A percentile compares a stretch with the other conserved stretches of the same genome.
Evolutionary conservation across 1,140 invertebrate genomes (phyloP).

Genomic region (Drosophila lacertosa): DNA sequence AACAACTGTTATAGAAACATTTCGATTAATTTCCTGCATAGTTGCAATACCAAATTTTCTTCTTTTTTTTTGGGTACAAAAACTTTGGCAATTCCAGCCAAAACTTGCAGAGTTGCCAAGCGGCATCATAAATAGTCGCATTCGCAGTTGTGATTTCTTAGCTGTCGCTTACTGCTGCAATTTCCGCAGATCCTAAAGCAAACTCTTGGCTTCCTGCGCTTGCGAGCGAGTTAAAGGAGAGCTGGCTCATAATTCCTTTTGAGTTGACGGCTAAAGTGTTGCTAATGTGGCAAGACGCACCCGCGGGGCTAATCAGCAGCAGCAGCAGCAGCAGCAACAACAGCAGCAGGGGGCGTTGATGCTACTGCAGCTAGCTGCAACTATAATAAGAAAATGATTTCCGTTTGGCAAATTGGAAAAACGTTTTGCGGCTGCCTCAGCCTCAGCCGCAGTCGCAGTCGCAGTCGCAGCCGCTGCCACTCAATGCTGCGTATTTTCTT

Average conservation of each 20-base stretch:
- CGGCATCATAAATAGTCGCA: constrained; percentile 12
- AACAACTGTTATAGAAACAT: constrained; percentile 1
- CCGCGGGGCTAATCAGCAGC: constrained; percentile 64
- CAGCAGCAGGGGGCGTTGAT: constrained; percentile 1
- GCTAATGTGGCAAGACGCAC: constrained; percentile 71
- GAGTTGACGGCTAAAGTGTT: constrained; percentile 71
- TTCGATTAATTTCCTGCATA: constrained; percentile 36
- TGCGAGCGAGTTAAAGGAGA: no score
- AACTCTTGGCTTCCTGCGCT: constrained; percentile 34
- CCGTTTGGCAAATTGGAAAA: constrained; percentile 82
- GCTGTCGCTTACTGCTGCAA: constrained; percentile 37
- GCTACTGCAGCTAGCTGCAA: constrained; percentile 56
- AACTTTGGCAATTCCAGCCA: background rate
- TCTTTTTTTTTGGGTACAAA: background rate
- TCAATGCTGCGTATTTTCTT: constrained; percentile 24
- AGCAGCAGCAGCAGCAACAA: no score
- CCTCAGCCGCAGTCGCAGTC: no score
- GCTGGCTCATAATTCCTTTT: constrained; percentile 65
- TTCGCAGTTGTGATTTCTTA: constrained; percentile 27
- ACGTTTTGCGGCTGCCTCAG: constrained; percentile 63
- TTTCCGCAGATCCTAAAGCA: constrained; percentile 43
- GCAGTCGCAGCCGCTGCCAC: constrained; percentile 32
- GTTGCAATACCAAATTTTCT: background rate
- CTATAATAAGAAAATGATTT: constrained; percentile 82
- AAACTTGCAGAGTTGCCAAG: background rate